phyloP scores from a whole-genome alignment of 2,113 vertebrate species.

The Diphyllodes magnificus region DNA sequence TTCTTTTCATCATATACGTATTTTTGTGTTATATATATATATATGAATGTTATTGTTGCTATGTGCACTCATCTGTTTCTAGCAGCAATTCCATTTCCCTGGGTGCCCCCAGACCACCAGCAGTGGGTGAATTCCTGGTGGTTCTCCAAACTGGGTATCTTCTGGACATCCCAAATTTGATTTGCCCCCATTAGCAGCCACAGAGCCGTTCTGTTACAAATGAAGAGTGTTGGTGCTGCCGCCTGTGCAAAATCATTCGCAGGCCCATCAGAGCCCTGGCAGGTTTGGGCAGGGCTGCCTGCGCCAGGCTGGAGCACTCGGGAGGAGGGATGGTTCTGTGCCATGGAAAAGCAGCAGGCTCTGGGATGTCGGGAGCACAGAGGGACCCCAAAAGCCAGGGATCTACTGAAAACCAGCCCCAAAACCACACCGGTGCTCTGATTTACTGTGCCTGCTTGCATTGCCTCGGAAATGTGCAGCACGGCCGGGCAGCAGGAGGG shows the following conservation, averaged over 20 bases:
- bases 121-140: not conserved
- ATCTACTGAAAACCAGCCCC: not conserved
- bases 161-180: not conserved
- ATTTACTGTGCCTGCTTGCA: rapidly evolving
- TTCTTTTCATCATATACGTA: not conserved
- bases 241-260: not conserved
- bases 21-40: not conserved
- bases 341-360: not conserved
- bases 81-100: not conserved
- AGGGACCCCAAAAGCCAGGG: not conserved
- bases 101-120: not conserved
- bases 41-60: no score
- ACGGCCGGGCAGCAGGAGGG: not conserved
- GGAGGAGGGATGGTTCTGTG: not conserved
- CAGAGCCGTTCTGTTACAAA: not conserved
- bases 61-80: not conserved
- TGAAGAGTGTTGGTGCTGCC: rapidly evolving
- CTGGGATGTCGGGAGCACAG: not conserved
- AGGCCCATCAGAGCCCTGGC: not conserved
- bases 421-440: rapidly evolving
- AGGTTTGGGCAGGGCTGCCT: not conserved
- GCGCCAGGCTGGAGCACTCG: rapidly evolving
- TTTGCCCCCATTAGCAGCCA: not conserved
- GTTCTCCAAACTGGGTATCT: not conserved
- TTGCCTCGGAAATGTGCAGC: no score